These are phyloP conservation scores for Ameiurus melas DNA, from an alignment of 2,113 vertebrate genomes.

Conservation along the genomic window DNA sequence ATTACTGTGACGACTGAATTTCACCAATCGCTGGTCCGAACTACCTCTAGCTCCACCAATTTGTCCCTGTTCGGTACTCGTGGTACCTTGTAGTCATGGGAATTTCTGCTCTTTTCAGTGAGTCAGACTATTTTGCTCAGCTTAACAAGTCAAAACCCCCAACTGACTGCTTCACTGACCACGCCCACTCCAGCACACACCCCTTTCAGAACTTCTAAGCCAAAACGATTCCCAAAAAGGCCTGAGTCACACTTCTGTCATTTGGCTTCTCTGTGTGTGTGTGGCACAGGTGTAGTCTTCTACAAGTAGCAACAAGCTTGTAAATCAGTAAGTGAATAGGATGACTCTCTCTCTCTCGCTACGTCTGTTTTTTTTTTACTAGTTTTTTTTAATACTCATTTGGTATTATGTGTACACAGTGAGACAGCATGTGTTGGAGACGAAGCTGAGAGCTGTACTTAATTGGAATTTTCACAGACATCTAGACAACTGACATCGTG, in stretches of 20 bases:
- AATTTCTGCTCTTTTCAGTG: too few species aligned
- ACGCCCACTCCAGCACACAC: neutral
- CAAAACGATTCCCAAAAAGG: neutral
- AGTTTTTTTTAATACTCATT: too few species aligned
- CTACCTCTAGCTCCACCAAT: too few species aligned
- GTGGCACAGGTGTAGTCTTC: constrained; percentile 25
- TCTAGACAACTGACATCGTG: neutral
- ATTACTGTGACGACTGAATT: too few species aligned
- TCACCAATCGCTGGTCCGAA: too few species aligned
- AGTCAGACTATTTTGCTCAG: too few species aligned
- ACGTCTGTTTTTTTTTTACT: neutral
- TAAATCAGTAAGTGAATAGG: constrained; percentile 29
- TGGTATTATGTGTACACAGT: too few species aligned
- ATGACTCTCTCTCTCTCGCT: neutral
- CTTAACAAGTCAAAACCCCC: neutral
- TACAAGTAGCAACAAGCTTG: constrained; percentile 41
- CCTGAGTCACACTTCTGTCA: constrained; percentile 23
- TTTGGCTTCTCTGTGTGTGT: constrained; percentile 29
- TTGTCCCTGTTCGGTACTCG: too few species aligned
- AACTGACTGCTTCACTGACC: neutral
- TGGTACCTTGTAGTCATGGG: too few species aligned
- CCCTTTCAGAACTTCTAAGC: neutral
- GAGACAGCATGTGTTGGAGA: neutral
- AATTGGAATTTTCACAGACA: neutral
- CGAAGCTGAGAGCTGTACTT: neutral